Evolutionary conservation across 2,888 invertebrate genomes (phyloP), one percentile per base, ranked within the genome.

Genomic region (Drosophila flavopinicola): DNA sequence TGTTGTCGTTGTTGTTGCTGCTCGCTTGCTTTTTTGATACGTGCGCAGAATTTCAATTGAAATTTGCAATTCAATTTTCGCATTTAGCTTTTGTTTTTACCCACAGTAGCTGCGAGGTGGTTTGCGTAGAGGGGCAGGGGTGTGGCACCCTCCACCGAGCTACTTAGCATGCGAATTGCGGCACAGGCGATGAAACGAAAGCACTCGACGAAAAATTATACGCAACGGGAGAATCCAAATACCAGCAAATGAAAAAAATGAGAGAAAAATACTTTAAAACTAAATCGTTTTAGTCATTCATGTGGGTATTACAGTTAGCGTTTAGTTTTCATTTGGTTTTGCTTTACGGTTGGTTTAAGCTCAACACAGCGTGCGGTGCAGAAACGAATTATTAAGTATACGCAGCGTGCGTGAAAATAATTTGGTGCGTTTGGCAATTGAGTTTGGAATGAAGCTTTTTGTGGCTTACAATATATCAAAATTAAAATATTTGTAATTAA

Each of bases 11-110:
- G 42, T 29, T 48, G 29, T 30, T 61, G 24, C 17, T 44, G 30
- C 20, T 27, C 13, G 38, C 20, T 52, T 49, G 38, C 32, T 56
- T 48, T 65, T 78, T 69, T 54, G 41, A 49, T 66, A 61, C 78
- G 84, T 83, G 72, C 48, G 41, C 59, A 69, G 85, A 72, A 88
- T 88, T 77, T 76, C 52, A 74, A 80, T 80, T 48, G 68, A 75
- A 70, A 86, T 86, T 83, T 88, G 87, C 88, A 88, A 84, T 88
- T 88, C 72, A 77, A 86, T 80, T 74, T 69, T 58, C 38, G 59
- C 56, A 63, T 67, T 66, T 64, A 23, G 65, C 49, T 67, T 63
- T 61, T 66, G 45, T 52, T 52, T 58, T 42, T 52, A 53, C 38
- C 7, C 32, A 33, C 52, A 41, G 41, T 49, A 49, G 49, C 45